Conservation (phyloP, 2,888 invertebrate genomes). For the Harmothoe impar region DNA sequence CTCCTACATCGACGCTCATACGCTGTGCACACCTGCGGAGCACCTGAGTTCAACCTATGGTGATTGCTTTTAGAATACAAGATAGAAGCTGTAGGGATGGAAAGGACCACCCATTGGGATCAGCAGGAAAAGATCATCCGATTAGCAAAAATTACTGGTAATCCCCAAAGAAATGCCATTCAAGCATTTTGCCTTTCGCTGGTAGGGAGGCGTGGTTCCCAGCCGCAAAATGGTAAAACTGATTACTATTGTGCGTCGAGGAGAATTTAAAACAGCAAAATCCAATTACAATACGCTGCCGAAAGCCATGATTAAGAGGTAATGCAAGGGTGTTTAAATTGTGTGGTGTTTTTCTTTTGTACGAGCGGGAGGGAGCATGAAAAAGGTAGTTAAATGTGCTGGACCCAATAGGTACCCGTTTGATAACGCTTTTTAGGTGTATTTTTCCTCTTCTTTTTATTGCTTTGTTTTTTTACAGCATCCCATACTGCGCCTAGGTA, state of each 20-base stretch:
- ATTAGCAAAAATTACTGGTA: background rate
- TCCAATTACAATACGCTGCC: background rate
- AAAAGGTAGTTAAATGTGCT: too few relatives aligned
- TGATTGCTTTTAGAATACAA: conserved; percentile 10
- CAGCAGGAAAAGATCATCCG: conserved; percentile 9
- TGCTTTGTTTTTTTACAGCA: too few relatives aligned
- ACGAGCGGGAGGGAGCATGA: background rate
- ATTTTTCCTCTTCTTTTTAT: too few relatives aligned
- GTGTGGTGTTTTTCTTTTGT: background rate
- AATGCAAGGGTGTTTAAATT: conserved; percentile 1
- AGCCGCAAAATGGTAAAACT: background rate
- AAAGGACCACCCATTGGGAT: background rate
- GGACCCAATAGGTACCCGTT: too few relatives aligned
- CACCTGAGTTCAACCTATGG: background rate
- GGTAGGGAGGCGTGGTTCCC: too few relatives aligned
- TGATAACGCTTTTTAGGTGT: too few relatives aligned
- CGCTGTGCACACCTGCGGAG: background rate
- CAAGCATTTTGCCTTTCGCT: too few relatives aligned
- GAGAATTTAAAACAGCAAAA: conserved; percentile 18
- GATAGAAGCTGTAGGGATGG: too few relatives aligned
- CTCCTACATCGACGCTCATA: background rate
- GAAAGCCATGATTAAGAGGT: background rate
- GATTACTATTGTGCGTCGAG: conserved; percentile 9
- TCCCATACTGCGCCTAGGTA: too few relatives aligned
- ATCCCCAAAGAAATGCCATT: background rate